phyloP scores from a whole-genome alignment of 2,888 invertebrate genomes.

The Parasteatoda lunata region DNA sequence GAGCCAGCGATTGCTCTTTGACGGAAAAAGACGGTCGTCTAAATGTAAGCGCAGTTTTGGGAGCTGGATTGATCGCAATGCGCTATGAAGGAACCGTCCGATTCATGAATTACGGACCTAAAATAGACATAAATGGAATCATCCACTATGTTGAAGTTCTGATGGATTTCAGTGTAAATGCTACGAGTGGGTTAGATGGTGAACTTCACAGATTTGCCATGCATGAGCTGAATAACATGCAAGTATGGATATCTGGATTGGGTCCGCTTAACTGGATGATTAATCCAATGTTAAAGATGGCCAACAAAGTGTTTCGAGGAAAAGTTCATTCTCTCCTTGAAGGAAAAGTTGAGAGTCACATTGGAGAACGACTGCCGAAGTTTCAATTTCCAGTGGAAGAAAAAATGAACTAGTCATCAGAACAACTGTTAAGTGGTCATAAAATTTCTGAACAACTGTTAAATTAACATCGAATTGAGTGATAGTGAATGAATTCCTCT shows the following conservation, averaged over 20 bases:
- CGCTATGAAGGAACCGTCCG: slow-evolving; percentile 22
- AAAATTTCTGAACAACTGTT: too few species aligned
- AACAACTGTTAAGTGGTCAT: too few species aligned
- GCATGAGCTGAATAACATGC: slow-evolving; percentile 29
- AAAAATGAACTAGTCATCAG: not conserved
- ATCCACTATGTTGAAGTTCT: slow-evolving; percentile 33
- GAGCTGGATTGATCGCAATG: slow-evolving; percentile 22
- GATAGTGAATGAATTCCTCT: too few species aligned
- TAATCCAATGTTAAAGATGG: slow-evolving; percentile 22
- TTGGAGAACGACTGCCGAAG: slow-evolving; percentile 17
- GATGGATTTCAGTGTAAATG: slow-evolving; percentile 33
- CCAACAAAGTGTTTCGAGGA: slow-evolving; percentile 18
- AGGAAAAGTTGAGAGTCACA: slow-evolving; percentile 16
- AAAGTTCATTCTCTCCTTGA: slow-evolving; percentile 17
- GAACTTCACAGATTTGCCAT: slow-evolving; percentile 23
- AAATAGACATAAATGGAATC: slow-evolving; percentile 7
- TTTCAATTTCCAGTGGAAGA: slow-evolving; percentile 37
- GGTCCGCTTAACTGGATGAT: slow-evolving; percentile 44
- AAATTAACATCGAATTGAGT: too few species aligned
- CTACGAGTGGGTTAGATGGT: slow-evolving; percentile 29
- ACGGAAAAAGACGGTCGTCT: slow-evolving; percentile 9
- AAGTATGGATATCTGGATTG: slow-evolving; percentile 18
- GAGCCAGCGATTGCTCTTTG: slow-evolving; percentile 7
- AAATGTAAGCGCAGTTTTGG: slow-evolving; percentile 18
- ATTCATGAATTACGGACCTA: slow-evolving; percentile 39